Evolutionary conservation across 2,797 vertebrate genomes (phyloP).

Genomic region (Crenuchus spilurus): DNA sequence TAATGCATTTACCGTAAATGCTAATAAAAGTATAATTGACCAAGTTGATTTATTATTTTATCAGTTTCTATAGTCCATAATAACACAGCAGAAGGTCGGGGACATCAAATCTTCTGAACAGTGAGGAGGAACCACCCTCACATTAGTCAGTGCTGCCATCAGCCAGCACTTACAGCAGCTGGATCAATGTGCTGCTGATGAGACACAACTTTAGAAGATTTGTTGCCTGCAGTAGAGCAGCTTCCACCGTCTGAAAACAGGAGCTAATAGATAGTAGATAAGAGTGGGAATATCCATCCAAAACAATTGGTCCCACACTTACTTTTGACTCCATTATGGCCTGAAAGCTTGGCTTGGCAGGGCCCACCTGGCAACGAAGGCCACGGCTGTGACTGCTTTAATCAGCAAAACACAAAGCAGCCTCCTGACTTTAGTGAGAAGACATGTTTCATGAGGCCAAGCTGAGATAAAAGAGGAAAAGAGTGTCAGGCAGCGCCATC

Average conservation of each 20-base stretch:
- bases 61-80: constrained; percentile 20
- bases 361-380: constrained; percentile 17
- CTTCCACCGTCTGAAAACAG: constrained; percentile 5
- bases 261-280: constrained; percentile 24
- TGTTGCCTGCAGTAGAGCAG: constrained; percentile 24
- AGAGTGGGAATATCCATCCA: constrained; percentile 38
- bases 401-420: constrained; percentile 47
- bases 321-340: constrained; percentile 35
- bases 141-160: constrained; percentile 11
- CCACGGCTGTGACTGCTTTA: constrained; percentile 37
- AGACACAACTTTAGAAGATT: constrained; percentile 24
- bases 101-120: constrained; percentile 36
- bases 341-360: constrained; percentile 35
- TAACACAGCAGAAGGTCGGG: constrained; percentile 31
- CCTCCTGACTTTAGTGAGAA: constrained; percentile 36
- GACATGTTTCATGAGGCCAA: constrained; percentile 21
- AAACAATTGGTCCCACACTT: constrained; percentile 38
- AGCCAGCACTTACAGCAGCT: constrained; percentile 29
- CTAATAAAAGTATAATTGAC: too few species aligned
- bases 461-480: constrained; percentile 31
- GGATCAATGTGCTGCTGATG: constrained; percentile 43
- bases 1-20: too few species aligned
- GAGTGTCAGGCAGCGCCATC: constrained; percentile 4
- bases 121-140: background rate
- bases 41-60: too few species aligned